These are phyloP conservation scores for Coelopa frigida DNA, from an alignment of 1,140 invertebrate genomes.

Conservation along the genomic window DNA sequence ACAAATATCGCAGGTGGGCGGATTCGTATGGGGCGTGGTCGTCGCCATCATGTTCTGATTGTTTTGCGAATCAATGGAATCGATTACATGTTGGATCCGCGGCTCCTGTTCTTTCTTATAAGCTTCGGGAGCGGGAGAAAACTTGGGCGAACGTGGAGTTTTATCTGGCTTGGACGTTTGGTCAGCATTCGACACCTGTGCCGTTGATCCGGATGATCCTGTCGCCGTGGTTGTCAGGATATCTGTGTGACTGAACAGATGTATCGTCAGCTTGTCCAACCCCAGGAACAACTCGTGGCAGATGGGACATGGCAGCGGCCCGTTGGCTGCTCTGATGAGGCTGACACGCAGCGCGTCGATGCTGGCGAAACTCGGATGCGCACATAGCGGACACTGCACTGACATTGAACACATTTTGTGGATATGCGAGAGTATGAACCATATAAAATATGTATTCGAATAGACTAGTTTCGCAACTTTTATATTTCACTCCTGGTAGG, in stretches of 20 bases:
- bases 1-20: conserved; percentile 59
- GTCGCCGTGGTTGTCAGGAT: conserved; percentile 18
- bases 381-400: conserved; percentile 67
- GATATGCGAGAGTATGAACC: too few species aligned
- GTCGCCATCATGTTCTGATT: too few species aligned
- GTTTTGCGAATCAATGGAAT: too few species aligned
- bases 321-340: conserved; percentile 65
- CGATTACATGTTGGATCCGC: too few species aligned
- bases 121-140: too few species aligned
- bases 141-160: neutral
- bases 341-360: conserved; percentile 61
- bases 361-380: conserved; percentile 60
- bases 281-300: conserved; percentile 66
- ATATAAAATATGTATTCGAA: too few species aligned
- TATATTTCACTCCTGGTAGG: neutral
- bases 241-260: conserved; percentile 64
- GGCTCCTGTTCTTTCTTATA: conserved; percentile 2
- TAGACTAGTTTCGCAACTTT: neutral
- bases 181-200: neutral
- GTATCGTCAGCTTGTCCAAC: conserved; percentile 77
- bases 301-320: conserved; percentile 64
- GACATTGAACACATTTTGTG: conserved; percentile 53
- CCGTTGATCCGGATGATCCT: neutral
- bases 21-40: too few species aligned
- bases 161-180: neutral